phyloP scores from a whole-genome alignment of 2,888 invertebrate species.

The Caenorhabditis zanzibari region DNA sequence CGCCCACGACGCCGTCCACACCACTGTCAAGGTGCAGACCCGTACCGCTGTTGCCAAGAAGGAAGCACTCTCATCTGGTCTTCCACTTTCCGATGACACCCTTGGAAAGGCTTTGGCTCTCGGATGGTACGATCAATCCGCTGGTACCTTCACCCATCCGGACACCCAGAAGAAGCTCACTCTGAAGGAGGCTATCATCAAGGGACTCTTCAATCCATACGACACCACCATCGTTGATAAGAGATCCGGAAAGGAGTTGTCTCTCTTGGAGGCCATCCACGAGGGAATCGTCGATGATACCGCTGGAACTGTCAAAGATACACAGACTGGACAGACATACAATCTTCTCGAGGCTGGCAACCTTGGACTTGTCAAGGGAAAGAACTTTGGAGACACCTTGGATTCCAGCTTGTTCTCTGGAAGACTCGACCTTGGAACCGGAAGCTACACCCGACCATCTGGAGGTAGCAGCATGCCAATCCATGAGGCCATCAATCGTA shows the following conservation, averaged over 20 bases:
- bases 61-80: conserved; percentile 78
- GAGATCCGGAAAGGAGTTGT: conserved; percentile 80
- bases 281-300: conserved; percentile 84
- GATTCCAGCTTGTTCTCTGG: conserved; percentile 71
- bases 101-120: conserved; percentile 88
- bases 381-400: conserved; percentile 81
- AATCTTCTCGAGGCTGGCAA: conserved; percentile 84
- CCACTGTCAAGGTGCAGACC: conserved; percentile 82
- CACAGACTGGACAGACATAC: conserved; percentile 83
- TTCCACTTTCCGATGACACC: conserved; percentile 75
- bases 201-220: conserved; percentile 84
- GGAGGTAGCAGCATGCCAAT: conserved; percentile 89
- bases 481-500: conserved; percentile 90
- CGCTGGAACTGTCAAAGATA: conserved; percentile 84
- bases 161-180: conserved; percentile 88
- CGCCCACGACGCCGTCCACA: conserved; percentile 82
- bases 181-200: conserved; percentile 87
- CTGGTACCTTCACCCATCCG: conserved; percentile 87
- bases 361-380: conserved; percentile 83
- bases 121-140: conserved; percentile 88
- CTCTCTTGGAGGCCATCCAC: conserved; percentile 84
- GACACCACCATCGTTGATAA: conserved; percentile 82
- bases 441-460: conserved; percentile 91
- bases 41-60: conserved; percentile 81
- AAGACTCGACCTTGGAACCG: conserved; percentile 85